phyloP scores from a whole-genome alignment of 1,140 invertebrate species.

The Berghia stephanieae region DNA sequence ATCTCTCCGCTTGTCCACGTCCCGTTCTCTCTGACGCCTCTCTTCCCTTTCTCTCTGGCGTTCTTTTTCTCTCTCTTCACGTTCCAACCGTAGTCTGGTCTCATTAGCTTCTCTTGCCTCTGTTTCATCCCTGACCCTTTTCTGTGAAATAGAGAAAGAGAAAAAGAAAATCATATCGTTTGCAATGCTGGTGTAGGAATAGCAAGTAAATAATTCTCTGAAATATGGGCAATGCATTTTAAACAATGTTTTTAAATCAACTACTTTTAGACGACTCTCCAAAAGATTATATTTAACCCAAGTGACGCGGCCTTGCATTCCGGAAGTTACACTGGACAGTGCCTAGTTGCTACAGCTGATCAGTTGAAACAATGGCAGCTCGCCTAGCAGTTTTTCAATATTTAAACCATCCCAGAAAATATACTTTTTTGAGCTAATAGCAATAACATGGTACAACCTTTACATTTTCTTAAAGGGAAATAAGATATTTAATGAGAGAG shows the following conservation, averaged over 20 bases:
- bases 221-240: neutral
- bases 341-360: too few species aligned
- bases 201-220: neutral
- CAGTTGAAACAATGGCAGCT: too few species aligned
- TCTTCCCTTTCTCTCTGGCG: conserved; percentile 67
- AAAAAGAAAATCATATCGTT: conserved; percentile 14
- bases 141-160: conserved; percentile 27
- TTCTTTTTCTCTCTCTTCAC: conserved; percentile 57
- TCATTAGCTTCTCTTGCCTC: conserved; percentile 54
- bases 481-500: too few species aligned
- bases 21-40: conserved; percentile 44
- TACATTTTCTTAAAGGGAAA: too few species aligned
- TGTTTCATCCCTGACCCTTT: conserved; percentile 41
- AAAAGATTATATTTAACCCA: neutral
- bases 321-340: too few species aligned
- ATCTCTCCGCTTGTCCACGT: conserved; percentile 39
- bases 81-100: conserved; percentile 54
- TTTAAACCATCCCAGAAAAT: too few species aligned
- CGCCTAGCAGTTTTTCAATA: too few species aligned
- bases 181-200: too few species aligned
- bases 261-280: neutral
- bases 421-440: too few species aligned
- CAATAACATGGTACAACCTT: too few species aligned
- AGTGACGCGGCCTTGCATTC: too few species aligned
- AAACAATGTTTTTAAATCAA: neutral